Evolutionary conservation across 2,888 invertebrate species (phyloP).

Genomic region (Protodeltote pygarga): DNA sequence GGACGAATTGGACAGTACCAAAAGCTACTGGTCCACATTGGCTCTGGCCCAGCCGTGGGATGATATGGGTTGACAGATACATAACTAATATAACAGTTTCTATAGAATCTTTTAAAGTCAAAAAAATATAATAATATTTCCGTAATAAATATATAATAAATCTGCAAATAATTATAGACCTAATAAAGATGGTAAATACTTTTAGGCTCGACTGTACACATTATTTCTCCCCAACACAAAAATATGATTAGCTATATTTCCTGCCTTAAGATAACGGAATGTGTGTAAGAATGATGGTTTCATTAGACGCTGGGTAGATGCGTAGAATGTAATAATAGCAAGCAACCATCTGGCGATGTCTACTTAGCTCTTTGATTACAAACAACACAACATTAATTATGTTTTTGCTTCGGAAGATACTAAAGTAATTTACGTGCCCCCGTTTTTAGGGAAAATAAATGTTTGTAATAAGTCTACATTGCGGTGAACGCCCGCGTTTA

Average conservation of each 20-base stretch:
- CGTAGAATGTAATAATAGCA: constrained; percentile 53
- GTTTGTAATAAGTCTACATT: constrained; percentile 75
- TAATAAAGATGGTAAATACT: too few relatives aligned
- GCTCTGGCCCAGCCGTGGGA: too few relatives aligned
- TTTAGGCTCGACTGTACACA: background rate
- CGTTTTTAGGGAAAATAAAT: constrained; percentile 72
- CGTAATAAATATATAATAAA: too few relatives aligned
- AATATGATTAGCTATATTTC: constrained; percentile 4
- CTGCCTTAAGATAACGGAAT: constrained; percentile 45
- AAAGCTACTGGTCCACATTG: too few relatives aligned
- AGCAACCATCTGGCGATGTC: constrained; percentile 64
- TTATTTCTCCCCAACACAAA: background rate
- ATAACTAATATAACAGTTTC: too few relatives aligned
- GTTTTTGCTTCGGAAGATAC: constrained; percentile 79
- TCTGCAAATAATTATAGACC: too few relatives aligned
- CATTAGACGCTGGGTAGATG: constrained; percentile 54
- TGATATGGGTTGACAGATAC: too few relatives aligned
- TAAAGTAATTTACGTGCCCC: constrained; percentile 73
- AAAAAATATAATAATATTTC: too few relatives aligned
- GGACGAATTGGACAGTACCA: too few relatives aligned
- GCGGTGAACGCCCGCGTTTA: constrained; percentile 55
- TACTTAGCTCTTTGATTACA: constrained; percentile 77
- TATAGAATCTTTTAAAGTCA: too few relatives aligned
- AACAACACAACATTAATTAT: constrained; percentile 81
- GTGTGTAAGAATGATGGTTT: constrained; percentile 54